Percentiles rank a stretch among this genome's conserved stretches.
phyloP scores from a whole-genome alignment of 2,888 invertebrate genomes.

The Lycophotia porphyrea region DNA sequence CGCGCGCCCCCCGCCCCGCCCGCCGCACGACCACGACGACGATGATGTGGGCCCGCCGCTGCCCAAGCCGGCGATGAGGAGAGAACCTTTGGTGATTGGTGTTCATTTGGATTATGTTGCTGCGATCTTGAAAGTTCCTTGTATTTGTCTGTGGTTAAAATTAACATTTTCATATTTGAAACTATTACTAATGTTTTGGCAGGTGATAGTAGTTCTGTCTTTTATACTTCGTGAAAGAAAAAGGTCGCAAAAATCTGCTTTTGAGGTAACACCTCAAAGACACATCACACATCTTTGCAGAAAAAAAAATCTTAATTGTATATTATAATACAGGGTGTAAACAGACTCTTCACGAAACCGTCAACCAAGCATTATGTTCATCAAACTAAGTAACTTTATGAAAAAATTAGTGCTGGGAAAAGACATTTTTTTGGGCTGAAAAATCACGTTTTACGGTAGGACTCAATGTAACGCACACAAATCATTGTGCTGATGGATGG shows the following conservation, averaged over 20 bases:
- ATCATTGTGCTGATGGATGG: too few relatives aligned
- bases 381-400: too few relatives aligned
- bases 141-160: background rate
- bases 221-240: background rate
- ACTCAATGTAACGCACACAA: too few relatives aligned
- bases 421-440: too few relatives aligned
- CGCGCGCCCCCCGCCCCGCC: slow-evolving; percentile 91
- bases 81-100: slow-evolving; percentile 76
- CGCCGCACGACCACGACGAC: slow-evolving; percentile 88
- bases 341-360: too few relatives aligned
- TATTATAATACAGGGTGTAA: too few relatives aligned
- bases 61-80: slow-evolving; percentile 82
- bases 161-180: background rate
- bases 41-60: slow-evolving; percentile 81
- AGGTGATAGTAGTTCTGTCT: background rate
- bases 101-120: background rate
- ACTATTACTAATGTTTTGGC: background rate
- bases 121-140: background rate
- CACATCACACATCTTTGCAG: background rate
- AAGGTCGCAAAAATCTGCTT: background rate
- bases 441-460: too few relatives aligned
- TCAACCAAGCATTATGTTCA: too few relatives aligned
- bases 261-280: too few relatives aligned
- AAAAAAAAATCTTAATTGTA: too few relatives aligned
- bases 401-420: too few relatives aligned